Base-by-base conservation (phyloP, 2,888 invertebrate genomes). In the Oscheius myriophilus region DNA sequence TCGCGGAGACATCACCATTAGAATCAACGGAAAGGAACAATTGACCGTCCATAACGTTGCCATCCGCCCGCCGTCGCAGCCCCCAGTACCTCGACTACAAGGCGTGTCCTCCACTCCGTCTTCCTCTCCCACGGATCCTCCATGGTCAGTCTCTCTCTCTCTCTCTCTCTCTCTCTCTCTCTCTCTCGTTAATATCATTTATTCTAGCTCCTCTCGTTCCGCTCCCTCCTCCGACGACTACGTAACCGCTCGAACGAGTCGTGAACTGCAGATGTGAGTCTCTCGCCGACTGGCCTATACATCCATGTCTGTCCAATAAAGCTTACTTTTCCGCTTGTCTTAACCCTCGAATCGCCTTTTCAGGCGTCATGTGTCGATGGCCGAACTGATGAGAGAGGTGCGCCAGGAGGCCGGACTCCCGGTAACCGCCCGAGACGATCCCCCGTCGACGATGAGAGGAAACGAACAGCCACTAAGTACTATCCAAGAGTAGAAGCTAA, bases 1-100 rank as follows among this genome's bases (percentile, higher is more conserved):
- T 33, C 61, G 61, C 11, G 61, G 61, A 12, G 61, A 61, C 39
- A 63, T 63, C 26, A 63, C 63, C 4, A 63, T 63, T 52, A 52
- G 53, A 51, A 39, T 63, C 39, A 63, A 63, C n/a, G 63, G 63
- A 52, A 51, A 39, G 41, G 63, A 63, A 43, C 42, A 51, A 25
- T 25, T 63, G 9, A 63, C 63, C 9, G 55, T 65, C 9, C 65
- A 46, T 18, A 55, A 55, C 42, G 25, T 55, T 3, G 45, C 55
- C 12, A 55, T 65, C 3, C 23, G 61, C 11, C 61, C 61, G 12
- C 25, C 26, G 18, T 33, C 46, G 2, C 49, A 33, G 33, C 61
- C 61, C 9, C 49, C 46, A 61, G 49, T 61, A 0, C 61, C 61
- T 16, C 61, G 61, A n/a, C 49, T 61, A 11, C 21, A 21, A 11